Percentiles rank a stretch among this genome's conserved stretches.
Evolutionary conservation across 2,797 vertebrate species (phyloP).

Genomic region (Pangasius djambal): DNA sequence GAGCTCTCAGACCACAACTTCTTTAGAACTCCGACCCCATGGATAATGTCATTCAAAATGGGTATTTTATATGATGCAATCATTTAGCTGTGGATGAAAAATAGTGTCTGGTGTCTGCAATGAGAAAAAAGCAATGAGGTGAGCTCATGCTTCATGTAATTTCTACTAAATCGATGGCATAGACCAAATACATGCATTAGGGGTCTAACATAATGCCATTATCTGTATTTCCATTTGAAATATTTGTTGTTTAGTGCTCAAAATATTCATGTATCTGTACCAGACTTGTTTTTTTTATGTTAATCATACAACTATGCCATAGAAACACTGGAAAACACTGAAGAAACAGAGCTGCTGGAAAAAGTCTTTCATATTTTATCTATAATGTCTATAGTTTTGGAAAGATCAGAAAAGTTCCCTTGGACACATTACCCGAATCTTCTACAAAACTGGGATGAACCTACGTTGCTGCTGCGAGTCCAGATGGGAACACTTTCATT

Average conservation of each 20-base stretch:
- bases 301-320: background rate
- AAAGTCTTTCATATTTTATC: background rate
- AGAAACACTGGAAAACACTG: background rate
- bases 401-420: background rate
- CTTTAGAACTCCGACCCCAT: constrained; percentile 3
- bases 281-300: background rate
- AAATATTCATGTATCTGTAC: background rate
- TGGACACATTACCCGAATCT: background rate
- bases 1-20: background rate
- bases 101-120: background rate
- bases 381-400: background rate
- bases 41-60: background rate
- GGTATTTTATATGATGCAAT: background rate
- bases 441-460: background rate
- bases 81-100: background rate
- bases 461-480: background rate
- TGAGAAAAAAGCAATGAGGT: background rate
- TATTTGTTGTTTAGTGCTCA: background rate
- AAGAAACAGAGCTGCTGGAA: background rate
- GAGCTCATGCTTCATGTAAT: background rate
- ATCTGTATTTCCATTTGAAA: background rate
- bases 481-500: background rate
- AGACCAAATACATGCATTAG: background rate
- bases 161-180: background rate
- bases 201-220: background rate